Base-by-base conservation (phyloP, 2,797 vertebrate genomes). In the Acipenser transmontanus region DNA sequence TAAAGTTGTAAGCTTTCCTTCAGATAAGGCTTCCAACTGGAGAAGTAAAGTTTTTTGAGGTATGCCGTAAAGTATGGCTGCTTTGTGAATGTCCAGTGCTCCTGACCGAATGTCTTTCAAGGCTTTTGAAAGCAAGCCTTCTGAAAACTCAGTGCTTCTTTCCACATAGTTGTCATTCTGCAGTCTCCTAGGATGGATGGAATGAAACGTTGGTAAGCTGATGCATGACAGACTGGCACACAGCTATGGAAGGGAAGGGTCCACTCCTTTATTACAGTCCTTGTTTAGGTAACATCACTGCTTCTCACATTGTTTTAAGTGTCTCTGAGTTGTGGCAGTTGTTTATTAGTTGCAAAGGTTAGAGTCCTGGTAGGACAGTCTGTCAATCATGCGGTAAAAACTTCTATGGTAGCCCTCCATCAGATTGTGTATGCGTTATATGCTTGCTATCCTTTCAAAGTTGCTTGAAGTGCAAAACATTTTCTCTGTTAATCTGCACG, bases 251-350 rank as follows among this genome's bases (percentile, higher is more conserved):
- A 88, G 91, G 93, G 91, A 89, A 95, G 96, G 96, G 95, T 96
- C 95, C 96, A 99, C 95, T 97, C 96, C 96, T 99, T 99, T 99
- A 98, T 96, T 95, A 89, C 80, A 91, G 87, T 86, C 93, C 95
- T 99, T 98, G 95, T 96, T 95, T 93, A 89, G 95, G 97, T 98
- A 99, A 99, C 97, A 99, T 98, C 96, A 99, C 96, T 95, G 92
- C 87, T 93, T 91, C 91, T 89, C 85, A 91, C 84, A 90, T 84
- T 69, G 75, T 86, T 91, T 91, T 88, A 90, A 91, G 90, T 80
- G 78, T 89, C 91, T 93, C 90, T 92, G 92, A 89, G 89, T 84
- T 80, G 88, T 86, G 80, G 87, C 85, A 87, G 71, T 82, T 85
- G 82, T 87, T 89, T 89, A 90, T 85, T 34, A 85, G 88, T 85